Conservation (phyloP, 2,888 invertebrate genomes). For the Ctena decussata region DNA sequence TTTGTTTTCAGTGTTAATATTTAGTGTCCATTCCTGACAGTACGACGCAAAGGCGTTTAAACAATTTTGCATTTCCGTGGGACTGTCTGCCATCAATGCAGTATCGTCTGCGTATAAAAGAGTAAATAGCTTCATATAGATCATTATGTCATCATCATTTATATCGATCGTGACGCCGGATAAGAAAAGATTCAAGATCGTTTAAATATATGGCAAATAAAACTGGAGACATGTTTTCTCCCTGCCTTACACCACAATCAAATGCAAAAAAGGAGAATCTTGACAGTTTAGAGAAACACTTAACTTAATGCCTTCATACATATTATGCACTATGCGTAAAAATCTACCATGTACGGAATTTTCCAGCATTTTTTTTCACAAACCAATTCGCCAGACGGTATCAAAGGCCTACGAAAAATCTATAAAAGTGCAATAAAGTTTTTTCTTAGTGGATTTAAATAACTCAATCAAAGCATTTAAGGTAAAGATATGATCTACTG, state of each 20-base stretch:
- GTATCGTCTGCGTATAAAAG: slow-evolving; percentile 48
- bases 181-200: slow-evolving; percentile 4
- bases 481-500: not conserved
- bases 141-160: not conserved
- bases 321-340: not conserved
- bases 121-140: slow-evolving; percentile 11
- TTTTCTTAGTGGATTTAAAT: not conserved
- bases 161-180: not conserved
- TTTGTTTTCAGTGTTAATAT: slow-evolving; percentile 44
- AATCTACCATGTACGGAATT: not conserved
- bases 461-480: not conserved
- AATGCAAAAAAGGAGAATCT: not conserved
- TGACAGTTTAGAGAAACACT: not conserved
- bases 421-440: not conserved
- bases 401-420: slow-evolving; percentile 19
- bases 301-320: not conserved
- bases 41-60: slow-evolving; percentile 21
- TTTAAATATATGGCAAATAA: slow-evolving; percentile 12
- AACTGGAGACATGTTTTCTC: slow-evolving; percentile 19
- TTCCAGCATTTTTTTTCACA: slow-evolving; percentile 15
- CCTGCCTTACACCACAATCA: not conserved
- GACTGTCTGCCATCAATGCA: slow-evolving; percentile 23
- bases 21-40: slow-evolving; percentile 36
- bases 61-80: slow-evolving; percentile 15
- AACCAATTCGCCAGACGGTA: slow-evolving; percentile 18